Percentiles rank a stretch among this genome's conserved stretches.
Evolutionary conservation across 2,113 vertebrate species (phyloP).

Genomic region (Cygnus buccinator): DNA sequence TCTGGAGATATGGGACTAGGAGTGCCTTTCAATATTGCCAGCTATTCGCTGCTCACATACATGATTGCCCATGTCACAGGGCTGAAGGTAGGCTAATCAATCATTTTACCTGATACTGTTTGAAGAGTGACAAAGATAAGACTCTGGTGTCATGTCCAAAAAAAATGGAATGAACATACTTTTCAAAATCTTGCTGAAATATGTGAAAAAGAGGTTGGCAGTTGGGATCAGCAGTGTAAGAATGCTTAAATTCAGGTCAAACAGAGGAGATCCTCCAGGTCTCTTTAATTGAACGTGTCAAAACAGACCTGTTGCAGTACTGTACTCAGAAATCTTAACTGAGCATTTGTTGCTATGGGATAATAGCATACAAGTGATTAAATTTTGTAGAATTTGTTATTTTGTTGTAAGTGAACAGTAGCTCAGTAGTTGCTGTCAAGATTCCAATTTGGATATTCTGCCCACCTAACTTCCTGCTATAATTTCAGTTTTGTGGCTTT

Average conservation of each 20-base stretch:
- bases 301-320: not conserved
- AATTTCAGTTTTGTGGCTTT: not conserved
- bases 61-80: conserved; percentile 97
- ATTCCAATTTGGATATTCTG: not conserved
- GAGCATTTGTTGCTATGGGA: not conserved
- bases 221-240: not conserved
- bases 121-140: not conserved
- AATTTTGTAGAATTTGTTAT: not conserved
- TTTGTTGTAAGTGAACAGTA: not conserved
- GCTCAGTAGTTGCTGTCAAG: not conserved
- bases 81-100: conserved; percentile 82
- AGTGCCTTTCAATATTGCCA: conserved; percentile 97
- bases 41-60: conserved; percentile 94
- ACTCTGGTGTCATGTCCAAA: not conserved
- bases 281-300: not conserved
- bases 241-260: not conserved
- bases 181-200: not conserved
- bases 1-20: conserved; percentile 97
- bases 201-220: not conserved
- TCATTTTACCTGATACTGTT: not conserved
- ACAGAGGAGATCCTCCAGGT: not conserved
- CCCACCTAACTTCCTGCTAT: not conserved
- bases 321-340: not conserved
- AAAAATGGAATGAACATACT: not conserved
- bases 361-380: not conserved